Evolutionary conservation across 1,140 invertebrate genomes (phyloP).

Genomic region (Acromyrmex charruanus): DNA sequence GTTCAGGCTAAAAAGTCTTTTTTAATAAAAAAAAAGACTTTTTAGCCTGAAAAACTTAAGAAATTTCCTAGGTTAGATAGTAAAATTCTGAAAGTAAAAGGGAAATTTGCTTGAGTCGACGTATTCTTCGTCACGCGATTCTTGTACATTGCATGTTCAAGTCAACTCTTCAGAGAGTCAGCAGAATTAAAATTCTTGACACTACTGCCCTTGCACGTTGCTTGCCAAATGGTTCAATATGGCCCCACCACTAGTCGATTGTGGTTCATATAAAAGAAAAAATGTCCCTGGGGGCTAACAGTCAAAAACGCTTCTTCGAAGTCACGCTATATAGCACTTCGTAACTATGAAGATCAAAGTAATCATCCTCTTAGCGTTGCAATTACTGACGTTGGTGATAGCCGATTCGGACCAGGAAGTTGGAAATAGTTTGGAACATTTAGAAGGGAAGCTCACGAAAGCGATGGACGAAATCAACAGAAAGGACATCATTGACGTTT

Average conservation of each 20-base stretch:
- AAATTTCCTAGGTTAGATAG: slow-evolving; percentile 15
- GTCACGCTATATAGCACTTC: slow-evolving; percentile 51
- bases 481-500: slow-evolving; percentile 78
- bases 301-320: slow-evolving; percentile 79
- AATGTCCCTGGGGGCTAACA: slow-evolving; percentile 78
- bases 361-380: slow-evolving; percentile 65
- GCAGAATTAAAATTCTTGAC: slow-evolving; percentile 84
- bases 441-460: slow-evolving; percentile 77
- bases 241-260: slow-evolving; percentile 78
- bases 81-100: slow-evolving; percentile 82
- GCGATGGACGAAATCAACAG: slow-evolving; percentile 81
- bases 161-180: slow-evolving; percentile 58
- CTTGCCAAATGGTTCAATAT: slow-evolving; percentile 85
- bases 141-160: slow-evolving; percentile 27
- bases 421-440: slow-evolving; percentile 51
- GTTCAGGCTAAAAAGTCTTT: too few relatives aligned
- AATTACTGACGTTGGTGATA: slow-evolving; percentile 67
- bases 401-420: slow-evolving; percentile 24
- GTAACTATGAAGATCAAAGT: slow-evolving; percentile 66
- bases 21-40: not conserved
- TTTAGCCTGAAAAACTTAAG: not conserved
- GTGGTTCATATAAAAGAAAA: slow-evolving; percentile 84
- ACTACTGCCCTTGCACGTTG: slow-evolving; percentile 74
- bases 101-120: slow-evolving; percentile 77
- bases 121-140: slow-evolving; percentile 66